Evolutionary conservation across 2,888 invertebrate species (phyloP).

Genomic region (Heteropelma amictum): DNA sequence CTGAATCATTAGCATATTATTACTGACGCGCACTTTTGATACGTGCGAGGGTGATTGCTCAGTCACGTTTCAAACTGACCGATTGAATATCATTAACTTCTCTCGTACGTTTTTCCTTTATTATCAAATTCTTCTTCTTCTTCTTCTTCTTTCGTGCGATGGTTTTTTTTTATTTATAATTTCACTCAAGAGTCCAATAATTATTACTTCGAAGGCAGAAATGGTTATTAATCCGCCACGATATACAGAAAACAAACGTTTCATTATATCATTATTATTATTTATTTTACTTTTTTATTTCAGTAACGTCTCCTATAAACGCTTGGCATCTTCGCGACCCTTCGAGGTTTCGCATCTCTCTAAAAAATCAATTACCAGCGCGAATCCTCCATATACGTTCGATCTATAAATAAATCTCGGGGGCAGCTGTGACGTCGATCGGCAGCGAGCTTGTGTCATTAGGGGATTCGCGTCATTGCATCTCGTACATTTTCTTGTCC

Average conservation of each 20-base stretch:
- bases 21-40: conserved; percentile 63
- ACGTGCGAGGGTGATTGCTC: conserved; percentile 10
- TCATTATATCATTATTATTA: too few species aligned
- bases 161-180: background rate
- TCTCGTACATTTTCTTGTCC: background rate
- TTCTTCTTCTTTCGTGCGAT: background rate
- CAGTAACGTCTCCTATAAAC: too few species aligned
- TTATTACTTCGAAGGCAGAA: too few species aligned
- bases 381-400: conserved; percentile 19
- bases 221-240: too few species aligned
- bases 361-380: conserved; percentile 40
- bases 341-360: conserved; percentile 4
- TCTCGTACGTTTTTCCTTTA: conserved; percentile 1
- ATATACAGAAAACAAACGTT: too few species aligned
- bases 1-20: conserved; percentile 55
- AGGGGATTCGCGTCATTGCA: conserved; percentile 15
- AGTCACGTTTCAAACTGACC: conserved; percentile 49
- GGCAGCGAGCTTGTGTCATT: conserved; percentile 21
- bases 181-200: background rate
- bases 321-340: too few species aligned
- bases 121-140: background rate
- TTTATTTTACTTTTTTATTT: too few species aligned
- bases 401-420: conserved; percentile 51
- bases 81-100: conserved; percentile 53
- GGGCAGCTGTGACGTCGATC: conserved; percentile 44